Conservation (phyloP, 2,797 vertebrate species). For the Arrhamphus sclerolepis region DNA sequence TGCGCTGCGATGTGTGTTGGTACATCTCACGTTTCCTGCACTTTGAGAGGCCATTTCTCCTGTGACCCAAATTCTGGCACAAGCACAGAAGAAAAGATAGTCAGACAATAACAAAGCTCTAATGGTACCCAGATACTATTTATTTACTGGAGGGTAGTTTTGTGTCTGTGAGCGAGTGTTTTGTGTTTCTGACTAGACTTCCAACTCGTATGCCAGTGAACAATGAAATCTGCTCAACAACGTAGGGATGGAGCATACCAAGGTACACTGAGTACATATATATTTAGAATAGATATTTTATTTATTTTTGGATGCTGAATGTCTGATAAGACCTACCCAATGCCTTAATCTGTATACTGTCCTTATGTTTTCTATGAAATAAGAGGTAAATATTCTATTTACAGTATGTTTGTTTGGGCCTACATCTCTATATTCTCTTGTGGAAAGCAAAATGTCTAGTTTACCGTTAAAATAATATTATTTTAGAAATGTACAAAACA, state of each 20-base stretch:
- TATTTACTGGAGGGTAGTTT: conserved; percentile 59
- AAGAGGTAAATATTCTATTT: conserved; percentile 70
- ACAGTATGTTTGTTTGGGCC: conserved; percentile 65
- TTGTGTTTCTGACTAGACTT: conserved; percentile 45
- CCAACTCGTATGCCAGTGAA: conserved; percentile 42
- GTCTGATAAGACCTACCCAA: conserved; percentile 74
- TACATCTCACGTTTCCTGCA: conserved; percentile 41
- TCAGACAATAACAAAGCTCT: conserved; percentile 48
- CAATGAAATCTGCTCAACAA: conserved; percentile 39
- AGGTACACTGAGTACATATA: conserved; percentile 67
- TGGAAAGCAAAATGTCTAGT: conserved; percentile 59
- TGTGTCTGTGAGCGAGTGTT: conserved; percentile 27
- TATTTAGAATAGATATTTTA: conserved; percentile 66
- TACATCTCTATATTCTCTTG: conserved; percentile 70
- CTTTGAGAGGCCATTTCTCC: conserved; percentile 61
- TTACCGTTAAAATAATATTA: conserved; percentile 61
- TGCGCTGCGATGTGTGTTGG: conserved; percentile 5
- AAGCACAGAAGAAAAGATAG: conserved; percentile 64
- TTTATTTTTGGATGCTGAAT: conserved; percentile 81
- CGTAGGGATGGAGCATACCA: conserved; percentile 59
- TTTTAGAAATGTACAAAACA: conserved; percentile 63
- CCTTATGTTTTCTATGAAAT: conserved; percentile 76
- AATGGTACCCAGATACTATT: conserved; percentile 59
- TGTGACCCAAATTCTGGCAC: conserved; percentile 58
- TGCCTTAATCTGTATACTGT: conserved; percentile 82